Base-by-base conservation (phyloP, 2,888 invertebrate species). In the Drosophila neutralis region DNA sequence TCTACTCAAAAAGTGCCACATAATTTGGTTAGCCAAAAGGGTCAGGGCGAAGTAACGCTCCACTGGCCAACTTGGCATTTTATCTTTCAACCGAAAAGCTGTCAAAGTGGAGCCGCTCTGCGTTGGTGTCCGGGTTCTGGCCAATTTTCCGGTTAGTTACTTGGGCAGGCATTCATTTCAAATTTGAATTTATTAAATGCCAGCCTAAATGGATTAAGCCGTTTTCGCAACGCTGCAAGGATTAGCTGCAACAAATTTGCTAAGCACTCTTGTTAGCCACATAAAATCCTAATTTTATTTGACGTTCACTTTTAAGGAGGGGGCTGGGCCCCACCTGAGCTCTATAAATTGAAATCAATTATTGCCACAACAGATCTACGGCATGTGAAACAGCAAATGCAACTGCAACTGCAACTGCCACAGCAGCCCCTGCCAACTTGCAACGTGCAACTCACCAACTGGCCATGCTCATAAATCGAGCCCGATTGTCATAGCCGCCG, bases 281-380 rank as follows among this genome's bases (percentile, higher is more conserved):
- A 78, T 80, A 80, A 80, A 81, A 82, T 81, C 71, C 72, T 79
- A 79, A 79, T 79, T 76, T 76, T 76, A 81, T 70, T 69, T 70
- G 78, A 80, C 76, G 76, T 69, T 65, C 68, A 56, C 71, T 64
- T 69, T 54, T 38, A 38, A 27, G 42, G 59, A 27, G 48, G 60
- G 67, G 67, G 56, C 57, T 61, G 69, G 62, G 51, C 58, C 78
- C 69, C 83, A 86, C 81, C 78, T 73, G 67, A 75, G 74, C 83
- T 67, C 77, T 45, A 83, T 87, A 85, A 87, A 87, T 87, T 87
- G 81, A 85, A 87, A 83, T 85, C 84, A 85, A 85, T 85, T 85
- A 87, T 85, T 85, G 85, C 84, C 79, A 76, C 38, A 29, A 31
- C 76, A 78, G 80, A 87, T 85, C 85, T 84, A 84, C 82, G 73